These are phyloP conservation scores for Catharus bicknelli DNA, from an alignment of 2,113 vertebrate species.

Conservation along the genomic window DNA sequence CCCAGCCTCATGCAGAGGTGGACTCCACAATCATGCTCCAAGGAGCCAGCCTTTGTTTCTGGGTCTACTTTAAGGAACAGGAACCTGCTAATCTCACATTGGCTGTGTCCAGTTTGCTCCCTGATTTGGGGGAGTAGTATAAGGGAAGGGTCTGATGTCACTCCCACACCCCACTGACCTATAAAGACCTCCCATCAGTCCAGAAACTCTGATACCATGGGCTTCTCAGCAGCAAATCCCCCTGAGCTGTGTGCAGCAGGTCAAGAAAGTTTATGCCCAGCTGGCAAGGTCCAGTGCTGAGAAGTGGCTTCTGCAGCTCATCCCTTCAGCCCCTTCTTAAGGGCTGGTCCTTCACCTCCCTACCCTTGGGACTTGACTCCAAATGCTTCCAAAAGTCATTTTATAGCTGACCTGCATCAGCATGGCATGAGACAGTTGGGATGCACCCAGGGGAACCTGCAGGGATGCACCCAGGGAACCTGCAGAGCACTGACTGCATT, in stretches of 20 bases:
- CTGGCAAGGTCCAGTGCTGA: neutral
- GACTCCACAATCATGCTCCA: neutral
- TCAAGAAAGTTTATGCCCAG: neutral
- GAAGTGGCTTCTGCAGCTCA: neutral
- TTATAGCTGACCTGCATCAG: neutral
- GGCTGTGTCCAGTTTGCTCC: neutral
- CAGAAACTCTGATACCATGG: accelerated
- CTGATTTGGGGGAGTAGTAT: neutral
- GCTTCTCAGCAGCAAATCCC: neutral
- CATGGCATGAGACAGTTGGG: accelerated
- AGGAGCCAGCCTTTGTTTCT: neutral
- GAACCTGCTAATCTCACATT: neutral
- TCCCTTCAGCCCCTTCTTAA: neutral
- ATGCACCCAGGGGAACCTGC: neutral
- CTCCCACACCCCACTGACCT: neutral
- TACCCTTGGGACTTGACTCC: neutral
- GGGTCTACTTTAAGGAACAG: neutral
- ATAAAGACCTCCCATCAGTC: neutral
- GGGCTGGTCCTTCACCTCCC: neutral
- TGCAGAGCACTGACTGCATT: neutral
- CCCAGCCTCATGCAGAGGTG: neutral
- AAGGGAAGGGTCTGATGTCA: neutral
- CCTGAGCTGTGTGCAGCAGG: neutral
- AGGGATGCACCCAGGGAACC: neutral
- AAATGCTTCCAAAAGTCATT: neutral